Evolutionary conservation across 2,888 invertebrate species (phyloP), one percentile per base, ranked within the genome.

Genomic region (Physocephala rufipes): DNA sequence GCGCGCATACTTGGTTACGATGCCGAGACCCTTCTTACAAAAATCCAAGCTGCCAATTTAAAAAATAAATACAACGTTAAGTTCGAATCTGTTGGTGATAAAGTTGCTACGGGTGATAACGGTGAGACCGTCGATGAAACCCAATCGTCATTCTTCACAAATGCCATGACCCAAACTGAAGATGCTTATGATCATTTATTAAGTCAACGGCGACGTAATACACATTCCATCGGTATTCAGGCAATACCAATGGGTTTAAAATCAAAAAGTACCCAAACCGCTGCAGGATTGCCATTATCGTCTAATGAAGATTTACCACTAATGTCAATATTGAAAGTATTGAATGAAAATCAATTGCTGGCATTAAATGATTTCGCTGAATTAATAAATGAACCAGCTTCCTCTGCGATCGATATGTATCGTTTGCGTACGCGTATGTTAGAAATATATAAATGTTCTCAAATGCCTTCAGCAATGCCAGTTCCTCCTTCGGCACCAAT

Each of bases 291-390:
- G 12, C 21, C 51, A 0, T 58, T 66, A 2, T 47, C 71, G 21
- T 36, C 71, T 19, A 70, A 55, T 53, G 74, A 76, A 28, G 76
- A 78, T 19, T 58, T 74, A 12, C 77, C 78, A 24, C 71, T 78
- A 16, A 74, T 78, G 74, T 59, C 61, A 16, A 67, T 76, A 36
- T 73, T 78, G 15, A 73, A 53, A 4, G 68, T 70, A 12, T 65
- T 78, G 9, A 78, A 77, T 71, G 78, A 78, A 53, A 76, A 76
- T 71, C 77, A 78, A 71, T 45, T 78, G 9, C 66, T 76, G 71
- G 76, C 78, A 13, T 64, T 78, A 61, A 75, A 73, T 62, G 71
- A 74, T 59, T 78, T 78, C 73, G 76, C 75, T 2, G 77, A 78
- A 59, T 61, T 78, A 12, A 71, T 77, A 30, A 67, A 70, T 16